Conservation (phyloP, 2,113 vertebrate species). For the Caranx melampygus region DNA sequence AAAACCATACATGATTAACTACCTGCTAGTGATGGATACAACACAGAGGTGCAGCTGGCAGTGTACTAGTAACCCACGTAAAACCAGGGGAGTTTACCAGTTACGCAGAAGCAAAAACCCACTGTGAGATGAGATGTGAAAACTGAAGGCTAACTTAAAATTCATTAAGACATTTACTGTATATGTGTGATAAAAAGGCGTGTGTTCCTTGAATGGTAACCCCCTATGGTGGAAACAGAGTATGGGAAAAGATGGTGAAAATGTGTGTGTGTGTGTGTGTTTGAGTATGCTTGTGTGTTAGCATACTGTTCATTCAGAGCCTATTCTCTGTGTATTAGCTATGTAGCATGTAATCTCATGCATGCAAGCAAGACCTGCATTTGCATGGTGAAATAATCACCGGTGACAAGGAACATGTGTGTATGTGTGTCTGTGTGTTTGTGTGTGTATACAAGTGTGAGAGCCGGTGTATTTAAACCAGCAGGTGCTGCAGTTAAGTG, state of each 20-base stretch:
- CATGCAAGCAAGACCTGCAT: slow-evolving; percentile 39
- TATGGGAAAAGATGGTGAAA: slow-evolving; percentile 31
- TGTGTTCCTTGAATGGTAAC: slow-evolving; percentile 39
- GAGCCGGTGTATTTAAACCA: slow-evolving; percentile 58
- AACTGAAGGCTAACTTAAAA: slow-evolving; percentile 55
- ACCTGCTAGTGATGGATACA: slow-evolving; percentile 51
- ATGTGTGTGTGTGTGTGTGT: slow-evolving; percentile 27
- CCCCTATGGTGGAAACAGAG: slow-evolving; percentile 47
- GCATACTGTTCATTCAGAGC: slow-evolving; percentile 51
- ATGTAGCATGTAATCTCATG: slow-evolving; percentile 34
- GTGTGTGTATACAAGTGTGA: slow-evolving; percentile 28
- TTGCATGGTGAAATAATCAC: slow-evolving; percentile 38
- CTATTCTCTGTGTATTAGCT: slow-evolving; percentile 40
- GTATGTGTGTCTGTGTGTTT: not conserved
- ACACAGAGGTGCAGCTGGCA: slow-evolving; percentile 54
- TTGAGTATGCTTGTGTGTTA: slow-evolving; percentile 25
- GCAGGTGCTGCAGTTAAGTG: slow-evolving; percentile 72
- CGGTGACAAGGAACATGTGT: slow-evolving; percentile 32
- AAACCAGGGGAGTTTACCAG: slow-evolving; percentile 56
- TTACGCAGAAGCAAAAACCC: slow-evolving; percentile 59
- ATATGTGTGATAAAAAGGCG: slow-evolving; percentile 33
- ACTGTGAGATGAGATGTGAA: slow-evolving; percentile 60
- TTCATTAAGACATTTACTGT: slow-evolving; percentile 74
- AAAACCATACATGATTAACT: slow-evolving; percentile 63
- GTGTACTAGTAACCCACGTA: slow-evolving; percentile 56